A percentile compares a stretch with the other conserved stretches of the same genome.
Conservation (phyloP, 2,113 vertebrate species). For the Nycticorax nycticorax region DNA sequence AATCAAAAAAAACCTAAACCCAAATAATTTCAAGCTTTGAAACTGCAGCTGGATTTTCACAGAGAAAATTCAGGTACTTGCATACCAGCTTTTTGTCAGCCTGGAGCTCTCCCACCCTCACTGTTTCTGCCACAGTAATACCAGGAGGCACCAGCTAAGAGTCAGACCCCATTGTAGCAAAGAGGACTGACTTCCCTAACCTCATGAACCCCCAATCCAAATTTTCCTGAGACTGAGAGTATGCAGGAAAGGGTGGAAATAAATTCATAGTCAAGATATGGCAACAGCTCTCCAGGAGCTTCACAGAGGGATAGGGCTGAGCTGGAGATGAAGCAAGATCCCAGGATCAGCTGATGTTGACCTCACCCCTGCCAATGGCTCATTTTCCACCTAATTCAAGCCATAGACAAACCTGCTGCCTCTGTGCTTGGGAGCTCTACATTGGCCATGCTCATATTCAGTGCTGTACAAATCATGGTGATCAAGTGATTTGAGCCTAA, state of each 20-base stretch:
- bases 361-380: not conserved
- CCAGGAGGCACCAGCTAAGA: not conserved
- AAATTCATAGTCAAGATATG: not conserved
- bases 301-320: not conserved
- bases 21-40: not conserved
- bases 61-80: not conserved
- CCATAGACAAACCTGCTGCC: not conserved
- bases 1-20: not conserved
- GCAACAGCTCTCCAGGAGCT: not conserved
- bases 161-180: not conserved
- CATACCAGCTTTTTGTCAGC: not conserved
- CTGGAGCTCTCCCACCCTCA: not conserved
- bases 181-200: not conserved
- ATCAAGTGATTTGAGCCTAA: not conserved
- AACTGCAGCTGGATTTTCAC: not conserved
- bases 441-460: not conserved
- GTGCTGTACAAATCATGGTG: rapidly evolving
- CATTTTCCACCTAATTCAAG: not conserved
- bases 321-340: not conserved
- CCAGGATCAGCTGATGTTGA: not conserved
- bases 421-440: not conserved
- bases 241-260: not conserved
- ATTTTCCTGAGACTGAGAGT: not conserved
- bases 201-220: not conserved
- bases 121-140: not conserved